These are phyloP conservation scores for Lycodopsis pacificus DNA, from an alignment of 2,797 vertebrate genomes.

Conservation along the genomic window DNA sequence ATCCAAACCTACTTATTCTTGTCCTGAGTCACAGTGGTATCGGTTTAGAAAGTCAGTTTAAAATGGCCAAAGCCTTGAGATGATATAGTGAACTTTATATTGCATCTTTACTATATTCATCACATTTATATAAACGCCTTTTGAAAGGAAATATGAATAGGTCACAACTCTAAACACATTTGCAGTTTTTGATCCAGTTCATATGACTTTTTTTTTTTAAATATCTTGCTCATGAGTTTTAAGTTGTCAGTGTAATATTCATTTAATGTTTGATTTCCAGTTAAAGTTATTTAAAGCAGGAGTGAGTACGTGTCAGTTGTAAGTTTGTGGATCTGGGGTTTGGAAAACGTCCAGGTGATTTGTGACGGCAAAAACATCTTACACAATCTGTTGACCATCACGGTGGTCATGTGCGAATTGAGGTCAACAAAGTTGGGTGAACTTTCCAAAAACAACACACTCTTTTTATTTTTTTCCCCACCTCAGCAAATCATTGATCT, in stretches of 20 bases:
- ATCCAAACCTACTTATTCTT: background rate
- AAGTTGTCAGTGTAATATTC: background rate
- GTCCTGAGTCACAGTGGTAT: background rate
- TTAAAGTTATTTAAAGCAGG: background rate
- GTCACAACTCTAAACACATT: background rate
- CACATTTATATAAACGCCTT: background rate
- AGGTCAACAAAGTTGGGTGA: conserved; percentile 6
- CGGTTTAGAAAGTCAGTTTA: background rate
- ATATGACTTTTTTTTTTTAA: no score
- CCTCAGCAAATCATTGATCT: background rate
- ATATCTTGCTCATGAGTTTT: background rate
- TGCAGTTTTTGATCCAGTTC: background rate
- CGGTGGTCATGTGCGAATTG: background rate
- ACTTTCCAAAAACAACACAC: background rate
- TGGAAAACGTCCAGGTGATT: conserved; percentile 3
- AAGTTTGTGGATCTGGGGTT: background rate
- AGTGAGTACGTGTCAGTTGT: background rate
- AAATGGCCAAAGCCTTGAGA: background rate
- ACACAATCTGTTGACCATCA: conserved; percentile 50
- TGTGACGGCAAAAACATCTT: conserved; percentile 49
- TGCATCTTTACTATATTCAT: background rate
- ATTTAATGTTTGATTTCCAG: background rate
- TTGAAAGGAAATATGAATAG: background rate
- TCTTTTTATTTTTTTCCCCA: background rate
- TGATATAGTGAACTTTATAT: background rate